Base-by-base conservation (phyloP, 30 jellyfish, hydroid and myxozoan species). In the Turritopsis dohrnii region DNA sequence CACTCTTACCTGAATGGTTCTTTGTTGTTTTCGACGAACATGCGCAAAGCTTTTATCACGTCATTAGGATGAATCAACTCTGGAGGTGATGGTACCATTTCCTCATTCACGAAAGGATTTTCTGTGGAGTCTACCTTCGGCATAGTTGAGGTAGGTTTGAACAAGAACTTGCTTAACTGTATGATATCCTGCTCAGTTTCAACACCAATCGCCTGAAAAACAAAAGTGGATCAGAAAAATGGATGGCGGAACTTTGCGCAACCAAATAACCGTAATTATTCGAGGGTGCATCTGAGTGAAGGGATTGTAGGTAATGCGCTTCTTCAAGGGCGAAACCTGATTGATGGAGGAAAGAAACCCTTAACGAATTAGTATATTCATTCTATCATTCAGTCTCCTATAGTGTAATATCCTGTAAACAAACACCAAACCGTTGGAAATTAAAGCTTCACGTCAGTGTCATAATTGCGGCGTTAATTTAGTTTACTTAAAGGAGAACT, bases 131-230 rank as follows among this genome's bases (percentile, higher is more conserved):
- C 85, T 27, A 31, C 23, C 8, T 74, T 77, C 29, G 17, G 18
- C 23, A 22, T 22, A 79, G 86, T 79, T 19, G 52, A 29, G 29
- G 54, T 53, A 83, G 82, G 79, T 71, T 92, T 79, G 82, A 76
- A 88, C 85, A 93, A 85, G 76, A 88, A 85, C 85, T 86, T 65
- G 8, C 96, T 83, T 1, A 93, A 90, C 53, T 82, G 66, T 66
- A 73, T 80, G 28, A 93, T 88, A 76, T 93, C 98, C 28, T 82
- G 86, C 71, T 88, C 98, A 20, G 96, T 84, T 72, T 88, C 91
- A 79, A 93, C 89, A 18, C 98, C 96, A 72, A 93, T 94, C 21
- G 98, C 98, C 98, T 93, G 54, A 28, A 41, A 74, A 31, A 3
- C 60, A 41, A 41, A 41, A 41, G 60, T 41, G 13, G 5, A 41